Evolutionary conservation across 1,140 invertebrate genomes (phyloP).

Genomic region (Trichonephila clavata): DNA sequence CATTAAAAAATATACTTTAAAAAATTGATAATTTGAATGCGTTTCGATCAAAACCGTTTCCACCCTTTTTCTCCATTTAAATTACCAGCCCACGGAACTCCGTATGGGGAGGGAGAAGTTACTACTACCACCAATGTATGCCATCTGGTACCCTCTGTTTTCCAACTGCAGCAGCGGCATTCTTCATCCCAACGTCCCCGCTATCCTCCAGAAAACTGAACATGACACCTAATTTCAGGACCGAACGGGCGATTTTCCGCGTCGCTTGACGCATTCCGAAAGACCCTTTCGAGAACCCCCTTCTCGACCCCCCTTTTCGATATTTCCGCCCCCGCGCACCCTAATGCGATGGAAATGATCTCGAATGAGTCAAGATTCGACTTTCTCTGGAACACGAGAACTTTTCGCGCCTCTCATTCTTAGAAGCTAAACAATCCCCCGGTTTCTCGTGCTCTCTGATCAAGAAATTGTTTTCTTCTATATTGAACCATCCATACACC

Average conservation of each 20-base stretch:
- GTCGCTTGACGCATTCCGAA: slow-evolving; percentile 72
- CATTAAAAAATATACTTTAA: not conserved
- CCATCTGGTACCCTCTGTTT: slow-evolving; percentile 47
- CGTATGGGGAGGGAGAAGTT: not conserved
- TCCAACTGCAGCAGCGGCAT: not conserved
- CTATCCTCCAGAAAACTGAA: slow-evolving; percentile 64
- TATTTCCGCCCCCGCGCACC: slow-evolving; percentile 63
- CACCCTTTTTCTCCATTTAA: slow-evolving; percentile 27
- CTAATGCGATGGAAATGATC: slow-evolving; percentile 74
- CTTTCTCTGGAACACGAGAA: not conserved
- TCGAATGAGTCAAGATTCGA: slow-evolving; percentile 66
- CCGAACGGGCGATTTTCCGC: slow-evolving; percentile 70
- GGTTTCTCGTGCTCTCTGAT: not conserved
- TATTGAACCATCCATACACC: not conserved
- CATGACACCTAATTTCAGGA: slow-evolving; percentile 76
- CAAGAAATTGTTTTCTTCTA: slow-evolving; percentile 5
- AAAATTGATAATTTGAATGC: not conserved
- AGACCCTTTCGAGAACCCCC: slow-evolving; percentile 45
- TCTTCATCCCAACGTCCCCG: not conserved
- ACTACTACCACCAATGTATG: not conserved
- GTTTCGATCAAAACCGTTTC: not conserved
- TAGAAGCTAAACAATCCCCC: slow-evolving; percentile 1
- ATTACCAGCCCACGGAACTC: not conserved
- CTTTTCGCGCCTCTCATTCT: not conserved
- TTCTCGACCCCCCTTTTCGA: slow-evolving; percentile 34